Evolutionary conservation across 2,888 invertebrate species (phyloP).

Genomic region (Brachypterus glaber): DNA sequence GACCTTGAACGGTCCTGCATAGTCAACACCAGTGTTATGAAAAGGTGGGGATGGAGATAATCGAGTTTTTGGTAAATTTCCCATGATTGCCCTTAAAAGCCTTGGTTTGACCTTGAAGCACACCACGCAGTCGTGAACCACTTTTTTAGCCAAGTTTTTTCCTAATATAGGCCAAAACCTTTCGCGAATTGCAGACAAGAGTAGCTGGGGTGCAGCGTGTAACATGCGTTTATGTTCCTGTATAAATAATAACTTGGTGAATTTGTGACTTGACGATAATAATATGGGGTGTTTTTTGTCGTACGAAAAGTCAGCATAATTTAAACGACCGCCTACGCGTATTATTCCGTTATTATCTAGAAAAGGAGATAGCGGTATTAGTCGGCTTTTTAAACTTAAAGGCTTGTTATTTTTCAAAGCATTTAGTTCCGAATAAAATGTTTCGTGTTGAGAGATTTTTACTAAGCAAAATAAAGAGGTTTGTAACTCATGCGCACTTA

Average conservation of each 20-base stretch:
- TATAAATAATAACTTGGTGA: constrained; percentile 16
- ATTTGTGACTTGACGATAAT: constrained; percentile 12
- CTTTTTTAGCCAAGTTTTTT: constrained; percentile 17
- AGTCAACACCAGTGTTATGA: constrained; percentile 23
- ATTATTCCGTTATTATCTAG: constrained; percentile 10
- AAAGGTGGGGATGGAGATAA: constrained; percentile 21
- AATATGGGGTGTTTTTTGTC: constrained; percentile 16
- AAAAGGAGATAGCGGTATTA: constrained; percentile 15
- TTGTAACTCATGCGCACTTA: constrained; percentile 7
- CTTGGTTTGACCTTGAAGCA: constrained; percentile 21
- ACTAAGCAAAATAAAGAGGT: constrained; percentile 7
- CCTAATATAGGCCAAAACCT: constrained; percentile 24
- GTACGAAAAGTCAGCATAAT: constrained; percentile 7
- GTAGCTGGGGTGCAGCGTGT: constrained; percentile 15
- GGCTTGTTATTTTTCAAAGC: constrained; percentile 5
- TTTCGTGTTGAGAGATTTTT: constrained; percentile 7
- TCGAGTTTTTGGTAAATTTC: constrained; percentile 20
- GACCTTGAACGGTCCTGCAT: constrained; percentile 23
- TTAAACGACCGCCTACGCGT: constrained; percentile 15
- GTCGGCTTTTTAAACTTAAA: constrained; percentile 5
- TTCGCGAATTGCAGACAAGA: constrained; percentile 17
- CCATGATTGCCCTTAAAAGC: constrained; percentile 21
- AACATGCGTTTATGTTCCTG: constrained; percentile 15
- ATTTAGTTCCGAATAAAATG: constrained; percentile 9
- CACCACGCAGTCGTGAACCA: constrained; percentile 17